A percentile compares a stretch with the other conserved stretches of the same genome.
phyloP scores from a whole-genome alignment of 2,113 vertebrate species.

The Poeciliopsis retropinna region DNA sequence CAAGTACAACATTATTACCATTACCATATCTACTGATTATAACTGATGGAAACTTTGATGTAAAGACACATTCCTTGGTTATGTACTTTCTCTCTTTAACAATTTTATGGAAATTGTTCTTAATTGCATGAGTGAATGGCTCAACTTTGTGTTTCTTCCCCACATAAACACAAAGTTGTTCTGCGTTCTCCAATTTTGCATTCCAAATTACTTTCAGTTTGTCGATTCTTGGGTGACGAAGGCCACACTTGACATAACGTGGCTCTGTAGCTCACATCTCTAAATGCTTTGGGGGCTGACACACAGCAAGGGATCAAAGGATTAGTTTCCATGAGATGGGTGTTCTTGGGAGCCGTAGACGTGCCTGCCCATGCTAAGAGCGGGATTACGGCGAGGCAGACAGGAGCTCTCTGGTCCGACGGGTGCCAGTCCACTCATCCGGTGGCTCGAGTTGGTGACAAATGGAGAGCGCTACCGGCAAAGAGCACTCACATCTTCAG shows the following conservation, averaged over 20 bases:
- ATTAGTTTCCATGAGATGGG: constrained; percentile 84
- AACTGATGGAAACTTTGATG: too few relatives aligned
- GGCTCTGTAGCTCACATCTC: constrained; percentile 73
- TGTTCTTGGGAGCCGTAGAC: constrained; percentile 74
- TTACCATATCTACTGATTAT: too few relatives aligned
- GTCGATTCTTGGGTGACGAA: constrained; percentile 73
- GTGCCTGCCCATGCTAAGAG: constrained; percentile 87
- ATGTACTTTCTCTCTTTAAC: neutral
- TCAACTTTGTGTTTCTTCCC: neutral
- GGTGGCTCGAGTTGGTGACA: constrained; percentile 67
- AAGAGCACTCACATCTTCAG: constrained; percentile 62
- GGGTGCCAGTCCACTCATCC: constrained; percentile 59
- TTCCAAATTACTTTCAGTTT: constrained; percentile 77
- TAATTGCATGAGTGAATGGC: constrained; percentile 16
- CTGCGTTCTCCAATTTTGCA: constrained; percentile 43
- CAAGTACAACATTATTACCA: too few relatives aligned
- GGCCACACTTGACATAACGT: constrained; percentile 83
- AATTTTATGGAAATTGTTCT: neutral
- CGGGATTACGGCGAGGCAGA: constrained; percentile 81
- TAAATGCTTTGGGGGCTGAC: constrained; percentile 84
- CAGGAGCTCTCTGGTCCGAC: constrained; percentile 67
- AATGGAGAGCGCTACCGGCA: constrained; percentile 68
- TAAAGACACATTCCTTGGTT: neutral
- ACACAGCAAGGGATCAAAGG: constrained; percentile 86
- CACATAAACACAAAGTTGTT: constrained; percentile 10